phyloP scores from a whole-genome alignment of 2,113 vertebrate genomes.

The Rattus norvegicus region DNA sequence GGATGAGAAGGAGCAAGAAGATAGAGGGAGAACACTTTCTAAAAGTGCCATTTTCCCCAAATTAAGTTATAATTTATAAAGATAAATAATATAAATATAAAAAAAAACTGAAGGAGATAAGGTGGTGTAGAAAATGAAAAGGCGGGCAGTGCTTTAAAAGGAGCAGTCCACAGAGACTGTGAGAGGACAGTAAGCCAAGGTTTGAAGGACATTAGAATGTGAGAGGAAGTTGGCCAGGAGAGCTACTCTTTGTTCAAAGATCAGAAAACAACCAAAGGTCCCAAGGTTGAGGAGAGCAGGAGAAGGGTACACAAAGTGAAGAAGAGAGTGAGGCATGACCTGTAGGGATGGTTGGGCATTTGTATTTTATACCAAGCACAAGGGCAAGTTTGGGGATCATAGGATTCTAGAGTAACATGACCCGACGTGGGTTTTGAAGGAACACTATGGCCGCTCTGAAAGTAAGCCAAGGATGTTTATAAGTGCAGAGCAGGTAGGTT shows the following conservation, averaged over 20 bases:
- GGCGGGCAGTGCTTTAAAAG: background rate
- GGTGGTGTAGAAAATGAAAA: background rate
- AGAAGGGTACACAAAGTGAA: background rate
- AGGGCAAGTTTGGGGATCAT: background rate
- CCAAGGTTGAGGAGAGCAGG: background rate
- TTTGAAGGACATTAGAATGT: background rate
- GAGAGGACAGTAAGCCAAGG: background rate
- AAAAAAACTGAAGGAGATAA: background rate
- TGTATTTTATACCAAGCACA: constrained; percentile 1
- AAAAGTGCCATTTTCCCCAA: background rate
- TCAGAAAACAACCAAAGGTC: background rate
- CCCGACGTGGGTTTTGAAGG: background rate
- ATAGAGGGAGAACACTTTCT: background rate
- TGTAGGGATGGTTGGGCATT: background rate
- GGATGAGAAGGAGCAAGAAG: background rate
- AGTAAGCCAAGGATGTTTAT: background rate
- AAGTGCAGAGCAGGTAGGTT: background rate
- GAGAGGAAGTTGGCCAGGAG: background rate
- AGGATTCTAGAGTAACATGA: background rate
- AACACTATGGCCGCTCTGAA: background rate
- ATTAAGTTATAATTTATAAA: background rate
- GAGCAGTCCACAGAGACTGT: background rate
- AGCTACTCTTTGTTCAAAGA: background rate
- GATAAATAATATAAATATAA: background rate
- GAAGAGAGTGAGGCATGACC: background rate